A percentile compares a stretch with the other conserved stretches of the same genome.
Evolutionary conservation across 2,113 vertebrate genomes (phyloP).

Genomic region (Melanostigma gelatinosum): DNA sequence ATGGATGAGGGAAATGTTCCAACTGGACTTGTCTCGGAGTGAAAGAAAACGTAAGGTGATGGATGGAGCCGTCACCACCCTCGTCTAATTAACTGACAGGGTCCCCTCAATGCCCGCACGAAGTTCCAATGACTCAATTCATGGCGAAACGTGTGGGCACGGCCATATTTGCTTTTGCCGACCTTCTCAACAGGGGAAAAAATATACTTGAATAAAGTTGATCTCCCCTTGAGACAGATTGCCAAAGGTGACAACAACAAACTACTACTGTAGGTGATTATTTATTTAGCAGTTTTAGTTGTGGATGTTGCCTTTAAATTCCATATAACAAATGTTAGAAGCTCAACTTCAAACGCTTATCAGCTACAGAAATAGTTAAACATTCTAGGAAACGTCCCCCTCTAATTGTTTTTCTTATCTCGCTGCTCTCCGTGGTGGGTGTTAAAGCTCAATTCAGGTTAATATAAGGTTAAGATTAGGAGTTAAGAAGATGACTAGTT

Average conservation of each 20-base stretch:
- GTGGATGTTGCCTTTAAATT: not conserved
- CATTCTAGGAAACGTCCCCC: no score
- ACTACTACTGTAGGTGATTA: not conserved
- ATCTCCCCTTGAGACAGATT: slow-evolving; percentile 12
- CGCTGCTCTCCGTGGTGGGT: no score
- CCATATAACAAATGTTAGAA: not conserved
- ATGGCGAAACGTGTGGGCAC: slow-evolving; percentile 27
- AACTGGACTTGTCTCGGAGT: slow-evolving; percentile 54
- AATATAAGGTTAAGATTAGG: not conserved
- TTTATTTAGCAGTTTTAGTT: not conserved
- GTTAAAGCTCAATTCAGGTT: not conserved
- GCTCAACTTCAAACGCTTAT: not conserved
- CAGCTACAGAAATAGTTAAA: no score
- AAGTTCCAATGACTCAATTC: slow-evolving; percentile 51
- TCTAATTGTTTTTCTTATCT: not conserved
- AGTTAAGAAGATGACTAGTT: not conserved
- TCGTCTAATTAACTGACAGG: slow-evolving; percentile 74
- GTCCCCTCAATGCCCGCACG: slow-evolving; percentile 49
- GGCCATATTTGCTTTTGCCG: slow-evolving; percentile 40
- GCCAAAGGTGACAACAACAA: slow-evolving; percentile 10
- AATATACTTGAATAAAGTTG: slow-evolving; percentile 34
- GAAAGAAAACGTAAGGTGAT: slow-evolving; percentile 65
- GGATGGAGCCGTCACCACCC: slow-evolving; percentile 64
- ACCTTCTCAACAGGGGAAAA: slow-evolving; percentile 2
- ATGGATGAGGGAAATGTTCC: slow-evolving; percentile 67